Evolutionary conservation across 2,113 vertebrate genomes (phyloP).

Genomic region (Oceanodroma tethys): DNA sequence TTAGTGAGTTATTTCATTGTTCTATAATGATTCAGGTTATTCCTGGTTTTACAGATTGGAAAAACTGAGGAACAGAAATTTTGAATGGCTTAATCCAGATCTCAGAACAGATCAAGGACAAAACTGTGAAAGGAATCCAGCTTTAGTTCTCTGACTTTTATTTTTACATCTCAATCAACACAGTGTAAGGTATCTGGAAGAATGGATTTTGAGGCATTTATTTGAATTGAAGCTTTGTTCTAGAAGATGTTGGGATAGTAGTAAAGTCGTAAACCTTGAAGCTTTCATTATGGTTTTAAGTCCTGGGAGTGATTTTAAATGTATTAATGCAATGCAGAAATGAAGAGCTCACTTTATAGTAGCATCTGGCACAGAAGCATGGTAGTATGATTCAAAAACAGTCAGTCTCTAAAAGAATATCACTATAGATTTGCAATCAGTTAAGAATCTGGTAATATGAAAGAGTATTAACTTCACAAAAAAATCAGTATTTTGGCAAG

Average conservation of each 20-base stretch:
- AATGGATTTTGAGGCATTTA: not conserved
- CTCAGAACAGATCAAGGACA: not conserved
- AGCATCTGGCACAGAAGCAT: not conserved
- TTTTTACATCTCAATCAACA: not conserved
- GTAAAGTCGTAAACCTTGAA: not conserved
- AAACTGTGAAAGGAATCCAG: not conserved
- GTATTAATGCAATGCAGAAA: not conserved
- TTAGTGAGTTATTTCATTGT: not conserved
- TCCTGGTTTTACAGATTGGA: not conserved
- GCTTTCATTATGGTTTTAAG: not conserved
- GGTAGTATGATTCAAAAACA: not conserved
- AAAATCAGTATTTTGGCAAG: not conserved
- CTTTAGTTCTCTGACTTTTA: not conserved
- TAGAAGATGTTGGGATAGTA: not conserved
- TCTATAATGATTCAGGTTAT: not conserved
- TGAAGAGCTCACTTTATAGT: not conserved
- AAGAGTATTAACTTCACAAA: not conserved
- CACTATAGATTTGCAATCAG: not conserved
- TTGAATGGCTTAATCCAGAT: not conserved
- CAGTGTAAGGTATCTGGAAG: not conserved
- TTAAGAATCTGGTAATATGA: not conserved
- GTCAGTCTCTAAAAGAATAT: not conserved
- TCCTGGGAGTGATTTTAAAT: conserved; percentile 24
- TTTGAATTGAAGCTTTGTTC: not conserved
- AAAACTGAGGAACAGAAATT: not conserved